phyloP scores from a whole-genome alignment of 2,797 vertebrate genomes.

The Nasua narica region DNA sequence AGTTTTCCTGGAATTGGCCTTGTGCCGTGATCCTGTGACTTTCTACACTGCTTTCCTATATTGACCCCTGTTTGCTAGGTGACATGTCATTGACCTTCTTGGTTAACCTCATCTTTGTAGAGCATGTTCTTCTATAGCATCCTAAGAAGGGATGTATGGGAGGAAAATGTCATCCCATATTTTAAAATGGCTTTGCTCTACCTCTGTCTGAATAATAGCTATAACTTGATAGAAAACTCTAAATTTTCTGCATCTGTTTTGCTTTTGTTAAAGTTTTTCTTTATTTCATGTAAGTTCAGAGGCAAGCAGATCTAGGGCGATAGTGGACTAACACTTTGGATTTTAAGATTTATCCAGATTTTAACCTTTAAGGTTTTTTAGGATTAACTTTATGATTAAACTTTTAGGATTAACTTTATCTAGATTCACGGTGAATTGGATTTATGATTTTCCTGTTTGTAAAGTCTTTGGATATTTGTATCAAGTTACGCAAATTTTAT shows the following conservation, averaged over 20 bases:
- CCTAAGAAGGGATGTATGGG: neutral
- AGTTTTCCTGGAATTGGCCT: neutral
- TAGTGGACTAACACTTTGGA: neutral
- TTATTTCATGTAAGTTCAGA: neutral
- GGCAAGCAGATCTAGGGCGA: neutral
- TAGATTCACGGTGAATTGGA: neutral
- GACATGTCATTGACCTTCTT: neutral
- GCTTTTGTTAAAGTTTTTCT: neutral
- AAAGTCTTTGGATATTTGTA: neutral
- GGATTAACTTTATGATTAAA: neutral
- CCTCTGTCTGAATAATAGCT: neutral
- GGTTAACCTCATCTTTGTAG: neutral
- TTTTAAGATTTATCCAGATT: neutral
- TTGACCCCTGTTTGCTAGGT: neutral
- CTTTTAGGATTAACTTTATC: neutral
- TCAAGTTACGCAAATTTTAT: neutral
- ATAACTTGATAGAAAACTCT: neutral
- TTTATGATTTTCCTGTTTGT: neutral
- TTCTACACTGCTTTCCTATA: neutral
- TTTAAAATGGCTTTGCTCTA: neutral
- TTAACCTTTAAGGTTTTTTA: neutral
- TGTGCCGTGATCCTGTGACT: neutral
- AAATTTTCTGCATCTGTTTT: neutral
- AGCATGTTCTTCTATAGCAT: neutral
- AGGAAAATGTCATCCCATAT: neutral